Conservation (phyloP, 2,113 vertebrate genomes). For the Saguinus midas region DNA sequence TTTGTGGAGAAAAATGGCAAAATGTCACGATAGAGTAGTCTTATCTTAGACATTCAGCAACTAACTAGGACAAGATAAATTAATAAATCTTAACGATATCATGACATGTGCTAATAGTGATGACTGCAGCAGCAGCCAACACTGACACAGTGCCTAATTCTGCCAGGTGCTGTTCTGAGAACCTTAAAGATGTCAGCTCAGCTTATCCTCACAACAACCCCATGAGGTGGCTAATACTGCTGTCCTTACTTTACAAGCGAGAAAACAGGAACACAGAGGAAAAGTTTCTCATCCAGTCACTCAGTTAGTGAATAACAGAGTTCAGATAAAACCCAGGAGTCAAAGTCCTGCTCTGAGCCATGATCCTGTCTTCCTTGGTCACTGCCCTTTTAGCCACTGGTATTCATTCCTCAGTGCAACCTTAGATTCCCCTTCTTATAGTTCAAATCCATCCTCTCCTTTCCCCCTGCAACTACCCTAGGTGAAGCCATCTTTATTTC, state of each 20-base stretch:
- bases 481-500: neutral
- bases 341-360: neutral
- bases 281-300: neutral
- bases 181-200: fast-evolving
- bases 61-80: neutral
- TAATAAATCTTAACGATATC: too few species aligned
- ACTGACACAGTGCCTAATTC: neutral
- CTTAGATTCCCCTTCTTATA: neutral
- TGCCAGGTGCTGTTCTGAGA: fast-evolving
- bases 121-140: neutral
- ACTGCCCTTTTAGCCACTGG: neutral
- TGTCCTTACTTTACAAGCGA: neutral
- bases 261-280: neutral
- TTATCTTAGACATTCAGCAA: neutral
- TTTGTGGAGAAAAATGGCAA: slow-evolving; percentile 65
- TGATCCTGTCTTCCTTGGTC: neutral
- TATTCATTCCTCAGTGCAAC: neutral
- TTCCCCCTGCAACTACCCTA: neutral
- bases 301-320: neutral
- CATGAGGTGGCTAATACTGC: neutral
- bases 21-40: neutral
- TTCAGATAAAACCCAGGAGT: neutral
- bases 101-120: neutral
- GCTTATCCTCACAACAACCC: neutral
- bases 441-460: neutral